phyloP scores from a whole-genome alignment of 1,140 invertebrate species.

The Trichonephila clavipes region DNA sequence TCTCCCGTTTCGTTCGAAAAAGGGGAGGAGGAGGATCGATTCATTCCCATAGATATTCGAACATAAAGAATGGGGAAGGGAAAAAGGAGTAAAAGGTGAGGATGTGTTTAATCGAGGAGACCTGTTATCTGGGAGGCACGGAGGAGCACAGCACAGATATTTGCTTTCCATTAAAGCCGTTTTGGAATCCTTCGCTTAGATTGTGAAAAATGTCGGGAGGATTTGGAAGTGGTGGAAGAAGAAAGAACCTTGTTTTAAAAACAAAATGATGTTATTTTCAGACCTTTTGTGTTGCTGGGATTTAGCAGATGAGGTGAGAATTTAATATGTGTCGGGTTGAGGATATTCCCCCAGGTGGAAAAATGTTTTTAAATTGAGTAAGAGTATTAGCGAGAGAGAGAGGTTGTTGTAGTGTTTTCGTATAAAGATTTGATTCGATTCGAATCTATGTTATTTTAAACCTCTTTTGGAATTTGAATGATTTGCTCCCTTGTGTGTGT shows the following conservation, averaged over 20 bases:
- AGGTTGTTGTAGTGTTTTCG: too few relatives aligned
- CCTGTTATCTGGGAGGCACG: background rate
- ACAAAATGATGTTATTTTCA: background rate
- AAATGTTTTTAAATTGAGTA: too few relatives aligned
- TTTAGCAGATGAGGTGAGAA: background rate
- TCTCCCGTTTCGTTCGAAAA: slow-evolving; percentile 22
- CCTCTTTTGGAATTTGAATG: too few relatives aligned
- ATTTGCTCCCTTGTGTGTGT: too few relatives aligned
- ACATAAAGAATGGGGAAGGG: background rate
- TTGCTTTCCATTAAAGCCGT: background rate
- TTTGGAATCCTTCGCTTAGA: background rate
- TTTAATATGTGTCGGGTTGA: background rate
- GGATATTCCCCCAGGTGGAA: too few relatives aligned
- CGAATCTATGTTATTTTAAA: too few relatives aligned
- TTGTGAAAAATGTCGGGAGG: background rate
- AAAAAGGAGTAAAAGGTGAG: background rate
- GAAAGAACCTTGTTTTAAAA: background rate
- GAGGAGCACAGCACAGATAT: background rate
- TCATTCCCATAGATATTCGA: background rate
- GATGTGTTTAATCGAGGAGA: slow-evolving; percentile 17
- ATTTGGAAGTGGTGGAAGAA: background rate
- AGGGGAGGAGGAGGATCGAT: background rate
- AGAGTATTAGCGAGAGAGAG: too few relatives aligned
- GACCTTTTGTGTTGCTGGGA: background rate
- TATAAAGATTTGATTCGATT: too few relatives aligned